Evolutionary conservation across 2,797 vertebrate genomes (phyloP), one percentile per base, ranked within the genome.

Genomic region (Vipera latastei): DNA sequence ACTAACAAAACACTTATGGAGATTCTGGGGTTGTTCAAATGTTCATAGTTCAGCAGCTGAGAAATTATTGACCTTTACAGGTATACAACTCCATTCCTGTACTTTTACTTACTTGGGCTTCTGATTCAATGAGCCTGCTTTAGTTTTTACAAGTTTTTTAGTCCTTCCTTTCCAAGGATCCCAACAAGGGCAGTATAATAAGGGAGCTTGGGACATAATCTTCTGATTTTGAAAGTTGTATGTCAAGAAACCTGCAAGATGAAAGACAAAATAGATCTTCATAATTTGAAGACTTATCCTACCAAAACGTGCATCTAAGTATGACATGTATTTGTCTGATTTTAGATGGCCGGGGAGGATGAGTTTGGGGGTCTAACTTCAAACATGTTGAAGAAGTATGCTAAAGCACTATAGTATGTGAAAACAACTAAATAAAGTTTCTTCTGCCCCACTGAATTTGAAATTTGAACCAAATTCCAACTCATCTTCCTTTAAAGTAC

Each of bases 141-240:
- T 92, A 6, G 93, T 94, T 93, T 95, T 96, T 57, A 94, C 69
- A 55, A 95, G 92, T 88, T 94, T 96, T 90, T 88, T 93, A 63
- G 93, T 92, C 4, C 94, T 96, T 88, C 88, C 14, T 78, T 95
- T 95, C 95, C 96, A 95, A 89, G 96, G 96, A 73, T 97, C 96
- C 95, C 94, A 96, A 93, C 95, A 97, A 89, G 96, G 95, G 44
- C 95, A 97, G 86, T 96, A 96, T 83, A 95, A 38, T 13, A 95
- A 94, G 63, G 94, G 88, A 16, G 92, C 93, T 83, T 90, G 90
- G 48, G 95, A 88, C 96, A 96, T 96, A 91, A 83, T 73, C 32
- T 88, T 59, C 86, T 16, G n/a, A 8, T 86, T 57, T 63, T 87
- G 60, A 88, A 89, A 22, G 0, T 9, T 56, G 4, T 4, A 14